Conservation (phyloP, 1,140 invertebrate species). For the Aphidius gifuensis region DNA sequence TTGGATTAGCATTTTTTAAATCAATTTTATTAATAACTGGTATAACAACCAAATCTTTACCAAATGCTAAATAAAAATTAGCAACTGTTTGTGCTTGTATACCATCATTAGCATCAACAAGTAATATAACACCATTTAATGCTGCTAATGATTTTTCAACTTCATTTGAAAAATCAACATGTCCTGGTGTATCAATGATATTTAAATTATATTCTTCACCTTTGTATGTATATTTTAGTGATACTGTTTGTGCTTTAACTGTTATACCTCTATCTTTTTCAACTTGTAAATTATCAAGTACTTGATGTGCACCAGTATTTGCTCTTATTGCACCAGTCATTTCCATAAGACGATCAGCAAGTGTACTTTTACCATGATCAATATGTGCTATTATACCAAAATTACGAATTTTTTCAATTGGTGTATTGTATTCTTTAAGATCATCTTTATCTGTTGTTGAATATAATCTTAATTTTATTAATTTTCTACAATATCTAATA, state of each 20-base stretch:
- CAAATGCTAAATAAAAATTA: slow-evolving; percentile 91
- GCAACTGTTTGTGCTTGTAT: slow-evolving; percentile 98
- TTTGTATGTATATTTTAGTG: slow-evolving; percentile 74
- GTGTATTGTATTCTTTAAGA: slow-evolving; percentile 45
- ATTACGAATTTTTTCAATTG: slow-evolving; percentile 78
- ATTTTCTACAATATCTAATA: slow-evolving; percentile 2
- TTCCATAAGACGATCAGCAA: slow-evolving; percentile 90
- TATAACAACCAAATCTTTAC: slow-evolving; percentile 77
- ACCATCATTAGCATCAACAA: slow-evolving; percentile 96
- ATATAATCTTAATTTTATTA: neutral
- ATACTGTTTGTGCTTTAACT: slow-evolving; percentile 95
- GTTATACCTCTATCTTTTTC: slow-evolving; percentile 96
- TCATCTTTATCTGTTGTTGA: slow-evolving; percentile 29
- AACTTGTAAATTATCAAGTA: slow-evolving; percentile 84
- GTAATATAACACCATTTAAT: slow-evolving; percentile 90
- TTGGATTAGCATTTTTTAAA: slow-evolving; percentile 85
- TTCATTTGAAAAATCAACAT: slow-evolving; percentile 98
- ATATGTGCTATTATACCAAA: slow-evolving; percentile 97
- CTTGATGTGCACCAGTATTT: slow-evolving; percentile 68
- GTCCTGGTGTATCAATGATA: slow-evolving; percentile 96
- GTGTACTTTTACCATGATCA: slow-evolving; percentile 96
- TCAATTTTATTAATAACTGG: slow-evolving; percentile 98
- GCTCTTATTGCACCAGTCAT: slow-evolving; percentile 78
- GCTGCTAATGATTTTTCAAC: slow-evolving; percentile 86
- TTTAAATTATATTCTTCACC: slow-evolving; percentile 82